A percentile compares a stretch with the other conserved stretches of the same genome.
Conservation (phyloP, 37 sponge, comb jelly and placozoan genomes). For the Petrosia ficiformis region DNA sequence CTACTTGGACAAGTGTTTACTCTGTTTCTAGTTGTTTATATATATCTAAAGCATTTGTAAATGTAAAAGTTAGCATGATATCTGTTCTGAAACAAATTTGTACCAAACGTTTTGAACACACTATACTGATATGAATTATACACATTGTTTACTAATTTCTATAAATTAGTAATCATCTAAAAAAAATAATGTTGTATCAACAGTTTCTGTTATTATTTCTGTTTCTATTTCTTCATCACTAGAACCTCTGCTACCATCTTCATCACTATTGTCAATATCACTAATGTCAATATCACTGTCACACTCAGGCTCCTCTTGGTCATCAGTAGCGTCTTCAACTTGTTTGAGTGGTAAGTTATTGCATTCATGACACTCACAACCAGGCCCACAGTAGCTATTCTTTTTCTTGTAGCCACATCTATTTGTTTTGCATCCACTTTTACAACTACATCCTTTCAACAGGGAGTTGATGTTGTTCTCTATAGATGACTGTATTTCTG, state of each 20-base stretch:
- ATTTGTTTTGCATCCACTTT: slow-evolving; percentile 7
- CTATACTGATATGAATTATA: too few relatives aligned
- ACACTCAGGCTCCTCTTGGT: not conserved
- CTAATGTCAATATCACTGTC: slow-evolving; percentile 3
- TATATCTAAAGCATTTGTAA: too few relatives aligned
- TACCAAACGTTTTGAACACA: too few relatives aligned
- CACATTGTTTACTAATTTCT: too few relatives aligned
- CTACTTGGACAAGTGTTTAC: too few relatives aligned
- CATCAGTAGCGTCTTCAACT: not conserved
- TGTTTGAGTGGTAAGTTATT: slow-evolving; percentile 13
- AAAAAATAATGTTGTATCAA: too few relatives aligned
- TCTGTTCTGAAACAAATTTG: too few relatives aligned
- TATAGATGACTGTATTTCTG: not conserved
- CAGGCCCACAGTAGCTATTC: slow-evolving; percentile 16
- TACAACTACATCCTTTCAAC: slow-evolving; percentile 23
- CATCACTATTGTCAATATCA: not conserved
- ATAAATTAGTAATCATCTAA: too few relatives aligned
- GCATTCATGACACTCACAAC: slow-evolving; percentile 27
- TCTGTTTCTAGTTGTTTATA: too few relatives aligned
- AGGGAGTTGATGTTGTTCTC: not conserved
- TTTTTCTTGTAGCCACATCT: slow-evolving; percentile 24
- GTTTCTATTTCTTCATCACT: not conserved
- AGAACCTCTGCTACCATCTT: not conserved
- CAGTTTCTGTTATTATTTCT: slow-evolving; percentile 4
- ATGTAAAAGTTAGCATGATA: too few relatives aligned